Evolutionary conservation across 2,113 vertebrate species (phyloP), one percentile per base, ranked within the genome.

Genomic region (Thunnus maccoyii): DNA sequence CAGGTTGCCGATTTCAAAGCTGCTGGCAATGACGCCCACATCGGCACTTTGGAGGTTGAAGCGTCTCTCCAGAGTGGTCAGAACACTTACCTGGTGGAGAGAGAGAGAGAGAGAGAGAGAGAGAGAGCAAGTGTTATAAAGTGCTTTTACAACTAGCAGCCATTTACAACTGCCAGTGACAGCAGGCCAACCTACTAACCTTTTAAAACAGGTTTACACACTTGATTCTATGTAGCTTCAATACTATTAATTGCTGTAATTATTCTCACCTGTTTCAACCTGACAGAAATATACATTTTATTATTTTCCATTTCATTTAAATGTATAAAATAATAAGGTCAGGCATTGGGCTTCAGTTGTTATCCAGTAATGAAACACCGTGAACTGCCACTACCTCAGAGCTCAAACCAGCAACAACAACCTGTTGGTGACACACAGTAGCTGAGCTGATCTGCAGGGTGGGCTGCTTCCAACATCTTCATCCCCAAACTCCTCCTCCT

Each of bases 11-110:
- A 99, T 98, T 94, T 99, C 98, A 0, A 99, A 99, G 94, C 98
- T 99, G 96, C 98, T 99, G 92, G 98, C 98, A 7, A 99, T 99
- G 76, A 99, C 97, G 0, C 98, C 98, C 81, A 99, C 98, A 0
- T 99, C 98, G 0, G 98, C 97, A 17, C 98, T 99, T 95, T 99
- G 98, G 56, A 99, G 95, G 95, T 99, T 99, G 94, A 99, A 99
- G 55, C 98, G 95, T 50, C 98, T 95, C 89, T 99, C 98, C 94
- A 99, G 92, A 47, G 98, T 99, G 82, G 98, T 99, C 88, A 99
- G 92, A 76, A 99, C 97, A 62, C 98, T 99, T 78, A 99, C 97
- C 98, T 99, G 88, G 41, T 20, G 63, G 51, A 67, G n/a, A 72
- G 36, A 73, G 20, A 65, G 0, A 51, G 6, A 30, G 20, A 51